Percentiles rank a stretch among this genome's conserved stretches.
phyloP scores from a whole-genome alignment of 2,888 invertebrate species.

The Bugula neritina region DNA sequence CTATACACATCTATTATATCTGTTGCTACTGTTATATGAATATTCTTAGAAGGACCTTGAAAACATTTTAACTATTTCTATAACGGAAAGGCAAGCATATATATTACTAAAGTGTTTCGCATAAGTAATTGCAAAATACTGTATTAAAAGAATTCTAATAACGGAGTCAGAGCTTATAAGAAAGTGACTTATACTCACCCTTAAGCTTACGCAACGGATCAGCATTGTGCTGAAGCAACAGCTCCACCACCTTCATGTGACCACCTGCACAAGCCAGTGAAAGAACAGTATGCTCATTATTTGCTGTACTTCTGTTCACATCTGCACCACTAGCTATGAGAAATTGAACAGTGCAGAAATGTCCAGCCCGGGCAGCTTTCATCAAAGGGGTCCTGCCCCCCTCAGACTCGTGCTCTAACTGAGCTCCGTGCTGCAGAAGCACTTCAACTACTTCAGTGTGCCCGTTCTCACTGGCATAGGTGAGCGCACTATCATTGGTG shows the following conservation, averaged over 20 bases:
- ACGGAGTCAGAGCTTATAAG: no score
- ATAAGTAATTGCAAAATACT: no score
- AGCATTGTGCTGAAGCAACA: conserved; percentile 81
- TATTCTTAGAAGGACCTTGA: no score
- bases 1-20: no score
- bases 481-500: conserved; percentile 89
- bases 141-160: no score
- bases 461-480: conserved; percentile 97
- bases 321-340: conserved; percentile 80
- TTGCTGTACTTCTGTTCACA: conserved; percentile 72
- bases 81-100: no score
- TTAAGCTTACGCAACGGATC: conserved; percentile 94
- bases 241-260: conserved; percentile 84
- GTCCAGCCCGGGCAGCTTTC: conserved; percentile 96
- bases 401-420: conserved; percentile 91
- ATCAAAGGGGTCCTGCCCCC: conserved; percentile 94
- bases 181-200: conserved; percentile 53
- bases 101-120: no score
- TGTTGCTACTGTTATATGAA: no score
- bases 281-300: conserved; percentile 93
- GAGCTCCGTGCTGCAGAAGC: conserved; percentile 80
- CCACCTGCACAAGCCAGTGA: conserved; percentile 95
- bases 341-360: conserved; percentile 91
- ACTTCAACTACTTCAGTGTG: conserved; percentile 94
- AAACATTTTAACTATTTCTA: no score